phyloP scores from a whole-genome alignment of 2,797 vertebrate species.

The Premnoplex brunnescens region DNA sequence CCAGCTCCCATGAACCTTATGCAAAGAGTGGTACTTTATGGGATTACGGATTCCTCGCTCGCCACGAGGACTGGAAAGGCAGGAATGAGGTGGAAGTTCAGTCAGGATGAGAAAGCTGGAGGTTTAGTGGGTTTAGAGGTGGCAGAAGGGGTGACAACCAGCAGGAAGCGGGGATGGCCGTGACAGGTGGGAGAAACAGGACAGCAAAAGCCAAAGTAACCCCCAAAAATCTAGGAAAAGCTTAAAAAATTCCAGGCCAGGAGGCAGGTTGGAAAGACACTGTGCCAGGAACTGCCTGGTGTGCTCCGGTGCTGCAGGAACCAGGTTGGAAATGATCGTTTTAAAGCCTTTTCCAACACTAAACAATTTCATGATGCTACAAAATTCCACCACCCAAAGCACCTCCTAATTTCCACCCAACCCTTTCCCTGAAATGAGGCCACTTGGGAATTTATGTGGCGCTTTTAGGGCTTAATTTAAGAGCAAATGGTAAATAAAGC shows the following conservation, averaged over 20 bases:
- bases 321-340: neutral
- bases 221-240: neutral
- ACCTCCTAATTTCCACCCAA: neutral
- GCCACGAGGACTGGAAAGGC: conserved; percentile 72
- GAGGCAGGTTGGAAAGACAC: neutral
- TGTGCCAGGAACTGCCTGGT: neutral
- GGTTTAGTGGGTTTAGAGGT: conserved; percentile 56
- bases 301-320: accelerated
- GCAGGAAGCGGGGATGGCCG: conserved; percentile 55
- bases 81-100: conserved; percentile 62
- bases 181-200: conserved; percentile 32
- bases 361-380: neutral
- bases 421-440: accelerated
- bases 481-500: accelerated
- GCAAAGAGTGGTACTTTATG: conserved; percentile 71
- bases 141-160: conserved; percentile 54
- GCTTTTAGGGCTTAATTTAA: accelerated
- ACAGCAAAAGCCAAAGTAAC: conserved; percentile 6
- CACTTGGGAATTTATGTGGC: accelerated
- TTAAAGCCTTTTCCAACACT: neutral
- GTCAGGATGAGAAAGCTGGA: conserved; percentile 60
- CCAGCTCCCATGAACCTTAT: conserved; percentile 77
- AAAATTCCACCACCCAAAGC: neutral
- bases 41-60: conserved; percentile 64
- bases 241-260: accelerated